These are phyloP conservation scores for Latrodectus hesperus DNA, from an alignment of 2,888 invertebrate genomes.

Conservation along the genomic window DNA sequence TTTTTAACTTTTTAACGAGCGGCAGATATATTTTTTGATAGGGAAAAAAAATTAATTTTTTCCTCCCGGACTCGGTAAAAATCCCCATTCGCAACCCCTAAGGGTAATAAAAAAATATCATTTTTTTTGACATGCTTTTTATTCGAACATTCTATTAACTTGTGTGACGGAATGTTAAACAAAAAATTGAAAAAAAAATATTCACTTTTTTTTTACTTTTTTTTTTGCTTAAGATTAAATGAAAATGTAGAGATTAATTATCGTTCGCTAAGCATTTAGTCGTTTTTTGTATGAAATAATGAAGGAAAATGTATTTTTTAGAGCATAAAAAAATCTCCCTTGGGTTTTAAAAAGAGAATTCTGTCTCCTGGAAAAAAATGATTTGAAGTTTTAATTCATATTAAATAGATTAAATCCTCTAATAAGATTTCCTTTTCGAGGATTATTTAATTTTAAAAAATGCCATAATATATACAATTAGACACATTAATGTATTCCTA, in stretches of 20 bases:
- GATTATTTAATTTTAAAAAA: background rate
- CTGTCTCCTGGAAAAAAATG: conserved; percentile 8
- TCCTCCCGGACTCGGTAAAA: conserved; percentile 25
- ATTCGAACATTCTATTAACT: conserved; percentile 58
- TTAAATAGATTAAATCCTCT: conserved; percentile 59
- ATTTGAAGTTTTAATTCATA: conserved; percentile 44
- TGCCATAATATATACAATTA: no score
- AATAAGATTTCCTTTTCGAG: background rate
- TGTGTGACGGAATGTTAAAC: background rate
- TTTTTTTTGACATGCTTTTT: conserved; percentile 12
- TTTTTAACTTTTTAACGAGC: conserved; percentile 63
- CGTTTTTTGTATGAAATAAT: conserved; percentile 30
- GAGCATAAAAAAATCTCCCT: conserved; percentile 33
- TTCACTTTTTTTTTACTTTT: conserved; percentile 18
- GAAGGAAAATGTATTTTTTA: conserved; percentile 26
- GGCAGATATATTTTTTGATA: conserved; percentile 42
- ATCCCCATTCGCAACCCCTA: conserved; percentile 8
- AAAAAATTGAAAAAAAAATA: conserved; percentile 16
- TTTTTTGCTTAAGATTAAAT: conserved; percentile 60
- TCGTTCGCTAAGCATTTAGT: conserved; percentile 60
- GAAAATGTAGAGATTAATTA: conserved; percentile 67
- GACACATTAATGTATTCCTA: conserved; percentile 9
- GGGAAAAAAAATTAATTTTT: conserved; percentile 10
- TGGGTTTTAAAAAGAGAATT: conserved; percentile 27
- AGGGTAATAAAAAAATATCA: conserved; percentile 10